Base-by-base conservation (phyloP, 2,888 invertebrate species). In the Agonopterix alstromeriana region DNA sequence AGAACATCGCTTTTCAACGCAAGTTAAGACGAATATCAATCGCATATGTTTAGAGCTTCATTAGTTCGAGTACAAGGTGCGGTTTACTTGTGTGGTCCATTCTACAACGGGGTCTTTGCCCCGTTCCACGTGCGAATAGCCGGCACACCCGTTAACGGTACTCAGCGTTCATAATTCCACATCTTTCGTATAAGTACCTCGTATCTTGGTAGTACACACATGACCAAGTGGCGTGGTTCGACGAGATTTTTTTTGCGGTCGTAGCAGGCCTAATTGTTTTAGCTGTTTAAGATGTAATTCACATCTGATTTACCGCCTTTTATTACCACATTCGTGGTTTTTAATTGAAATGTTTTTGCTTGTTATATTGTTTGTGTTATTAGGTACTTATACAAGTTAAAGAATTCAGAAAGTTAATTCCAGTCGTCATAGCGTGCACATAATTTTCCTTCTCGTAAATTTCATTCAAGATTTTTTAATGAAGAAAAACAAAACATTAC, bases 71-170 rank as follows among this genome's bases (percentile, higher is more conserved):
- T 7, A 10, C 17, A 27, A 43, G 38, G 38, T 10, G 42, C 10
- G n/a, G 46, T 55, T 52, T 52, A 60, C 54, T 55, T 54, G 66
- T 67, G 63, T 65, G 65, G 68, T 65, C 66, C 58, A 63, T 63
- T 63, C 59, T 58, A 51, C 54, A 38, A 38, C 56, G 67, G 61
- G 81, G 77, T 77, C 78, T 67, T 74, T 78, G 76, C 52, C 72
- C 65, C 62, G 50, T 55, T 58, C 66, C 76, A 78, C 75, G 76
- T 76, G 75, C 78, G 65, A 77, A 74, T 70, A 66, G 65, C 60
- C 58, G 67, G 63, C 78, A 66, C 77, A 70, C 77, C 77, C 72
- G 60, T 49, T 77, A 82, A 80, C 80, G 80, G 80, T 67, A 73
- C 67, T 63, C 57, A 60, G 60, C 65, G 67, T 61, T 68, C 63